Base-by-base conservation (phyloP, 2,888 invertebrate genomes). In the Noctua comes region DNA sequence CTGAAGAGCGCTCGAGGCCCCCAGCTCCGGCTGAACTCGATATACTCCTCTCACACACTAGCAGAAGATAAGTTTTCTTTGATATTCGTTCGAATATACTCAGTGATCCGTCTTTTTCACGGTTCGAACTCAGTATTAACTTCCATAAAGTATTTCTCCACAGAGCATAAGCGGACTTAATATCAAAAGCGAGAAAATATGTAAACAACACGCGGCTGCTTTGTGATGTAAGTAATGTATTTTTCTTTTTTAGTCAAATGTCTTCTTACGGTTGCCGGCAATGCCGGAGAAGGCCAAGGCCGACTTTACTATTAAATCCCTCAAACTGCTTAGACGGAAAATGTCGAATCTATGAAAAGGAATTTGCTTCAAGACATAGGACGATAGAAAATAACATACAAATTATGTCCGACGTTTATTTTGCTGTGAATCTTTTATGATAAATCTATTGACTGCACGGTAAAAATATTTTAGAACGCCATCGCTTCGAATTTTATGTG, bases 21-120 rank as follows among this genome's bases (percentile, higher is more conserved):
- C 46, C n/a, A 57, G 69, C 70, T 78, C 70, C n/a, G 69, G 13
- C 69, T 82, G 72, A 77, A 66, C 31, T 54, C 62, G 69, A 73
- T 85, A 70, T 73, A 59, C 54, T 27, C 46, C 27, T 59, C 71
- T 18, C 48, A 59, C 51, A 69, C 64, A 71, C 70, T 62, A 68
- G 68, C 48, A 70, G 69, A 77, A 68, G 75, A 77, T 77, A 73
- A 69, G 62, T 75, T 75, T 57, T 70, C 86, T 75, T 76, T 82
- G 69, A 75, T 85, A 85, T 82, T 74, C 68, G 40, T 68, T 76
- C 51, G 43, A 73, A 66, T 66, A 71, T 27, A 78, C 46, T 73
- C 48, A 77, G 66, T 73, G 77, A 75, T 73, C 84, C 72, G 72
- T 86, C 83, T 76, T 82, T 82, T 78, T 73, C 72, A 64, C 65